Evolutionary conservation across 2,888 invertebrate genomes (phyloP), one percentile per base, ranked within the genome.

Genomic region (Antheraea assamensis): DNA sequence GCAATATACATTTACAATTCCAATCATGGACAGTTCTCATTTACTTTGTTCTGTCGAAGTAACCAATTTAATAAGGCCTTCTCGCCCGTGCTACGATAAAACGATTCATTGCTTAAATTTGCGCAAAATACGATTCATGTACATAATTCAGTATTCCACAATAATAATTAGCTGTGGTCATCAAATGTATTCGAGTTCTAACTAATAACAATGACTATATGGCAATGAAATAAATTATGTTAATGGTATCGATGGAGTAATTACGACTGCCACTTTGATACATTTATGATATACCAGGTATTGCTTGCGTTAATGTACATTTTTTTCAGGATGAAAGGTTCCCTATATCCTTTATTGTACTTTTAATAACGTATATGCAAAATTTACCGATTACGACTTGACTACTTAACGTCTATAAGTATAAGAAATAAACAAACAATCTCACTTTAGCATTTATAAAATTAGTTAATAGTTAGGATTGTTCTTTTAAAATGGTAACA

Each of bases 21-120:
- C 30, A 30, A 64, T 64, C 61, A 64, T 64, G 30, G 27, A 30
- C 61, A 64, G 30, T 30, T 64, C 61, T 64, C 61, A 64, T 64
- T 64, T 64, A 64, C 92, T 68, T 30, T 64, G 61, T 64, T 64
- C 61, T 64, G 17, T 4, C 61, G 30, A 64, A 10, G 30, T 64
- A 58, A 64, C 61, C 61, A 64, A 64, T 64, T 64, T 64, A 64
- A 64, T 64, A 64, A 64, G 17, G 27, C 30, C 61, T 55, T 55
- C 55, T 17, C 61, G 30, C 61, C 30, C 61, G 61, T 30, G 61
- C 61, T 75, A 31, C 68, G 21, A 52, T 27, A 24, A 64, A 49
- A 17, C 68, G 52, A 21, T 72, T 72, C 52, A 76, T 79, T 73
- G 80, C 78, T 80, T 76, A 78, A 78, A 77, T 77, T 79, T 78